Evolutionary conservation across 53 echinoderm and acorn worm species (phyloP).

Genomic region (Echinometra lucunter): DNA sequence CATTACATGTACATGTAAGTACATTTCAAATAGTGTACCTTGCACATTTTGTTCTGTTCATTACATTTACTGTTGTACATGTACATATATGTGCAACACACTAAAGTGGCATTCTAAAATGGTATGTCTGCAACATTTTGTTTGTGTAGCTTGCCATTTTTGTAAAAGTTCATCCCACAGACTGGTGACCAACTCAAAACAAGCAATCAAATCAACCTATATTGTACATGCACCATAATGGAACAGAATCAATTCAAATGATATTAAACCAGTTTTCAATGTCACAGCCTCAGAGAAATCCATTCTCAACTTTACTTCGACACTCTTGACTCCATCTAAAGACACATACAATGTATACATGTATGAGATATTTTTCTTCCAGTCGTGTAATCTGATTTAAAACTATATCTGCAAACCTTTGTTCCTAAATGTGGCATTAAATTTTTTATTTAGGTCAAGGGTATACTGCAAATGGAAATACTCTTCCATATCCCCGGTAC

Average conservation of each 20-base stretch:
- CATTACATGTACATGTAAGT: neutral
- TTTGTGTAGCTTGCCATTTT: too few species aligned
- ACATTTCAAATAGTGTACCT: too few species aligned
- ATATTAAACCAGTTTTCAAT: slow-evolving; percentile 20
- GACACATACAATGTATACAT: too few species aligned
- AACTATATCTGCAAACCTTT: neutral
- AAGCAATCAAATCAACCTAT: neutral
- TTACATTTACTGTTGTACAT: too few species aligned
- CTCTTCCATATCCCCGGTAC: neutral
- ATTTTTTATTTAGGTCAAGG: neutral
- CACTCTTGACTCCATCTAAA: neutral
- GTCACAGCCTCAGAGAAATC: slow-evolving; percentile 7
- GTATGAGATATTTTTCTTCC: neutral
- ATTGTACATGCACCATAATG: slow-evolving; percentile 24
- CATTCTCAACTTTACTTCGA: neutral
- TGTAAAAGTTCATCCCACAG: too few species aligned
- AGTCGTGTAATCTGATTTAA: neutral
- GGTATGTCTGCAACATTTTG: too few species aligned
- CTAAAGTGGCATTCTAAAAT: too few species aligned
- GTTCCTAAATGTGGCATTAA: neutral
- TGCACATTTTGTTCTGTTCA: too few species aligned
- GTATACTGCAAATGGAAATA: neutral
- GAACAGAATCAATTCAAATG: neutral
- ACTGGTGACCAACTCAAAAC: neutral
- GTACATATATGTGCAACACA: too few species aligned